Evolutionary conservation across 2,888 invertebrate genomes (phyloP).

Genomic region (Dasypolia templi): DNA sequence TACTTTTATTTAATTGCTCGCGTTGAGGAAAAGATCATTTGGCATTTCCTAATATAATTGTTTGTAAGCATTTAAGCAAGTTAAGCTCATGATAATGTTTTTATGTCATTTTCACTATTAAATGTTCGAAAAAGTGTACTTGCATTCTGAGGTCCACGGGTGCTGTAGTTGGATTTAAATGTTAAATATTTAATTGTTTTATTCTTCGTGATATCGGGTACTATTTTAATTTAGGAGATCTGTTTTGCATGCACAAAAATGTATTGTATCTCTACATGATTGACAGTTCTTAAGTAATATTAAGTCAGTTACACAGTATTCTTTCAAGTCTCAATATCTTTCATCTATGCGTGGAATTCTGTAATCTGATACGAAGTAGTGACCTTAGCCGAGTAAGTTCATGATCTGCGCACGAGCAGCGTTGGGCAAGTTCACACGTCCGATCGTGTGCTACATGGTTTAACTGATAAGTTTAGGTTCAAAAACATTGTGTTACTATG

Average conservation of each 20-base stretch:
- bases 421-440: conserved; percentile 59
- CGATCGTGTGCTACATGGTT: conserved; percentile 31
- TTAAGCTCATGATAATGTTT: conserved; percentile 1
- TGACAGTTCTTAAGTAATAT: conserved; percentile 34
- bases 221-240: not conserved
- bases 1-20: conserved; percentile 38
- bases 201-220: not conserved
- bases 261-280: not conserved
- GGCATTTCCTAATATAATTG: conserved; percentile 39
- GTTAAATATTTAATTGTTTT: too few species aligned
- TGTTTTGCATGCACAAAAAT: not conserved
- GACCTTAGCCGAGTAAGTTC: conserved; percentile 64
- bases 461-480: conserved; percentile 34
- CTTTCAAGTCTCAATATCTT: conserved; percentile 17
- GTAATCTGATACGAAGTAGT: conserved; percentile 57
- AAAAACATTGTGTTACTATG: conserved; percentile 12
- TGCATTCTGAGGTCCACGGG: too few species aligned
- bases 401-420: conserved; percentile 58
- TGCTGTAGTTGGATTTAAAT: not conserved
- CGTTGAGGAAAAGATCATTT: conserved; percentile 33
- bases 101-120: conserved; percentile 33
- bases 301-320: not conserved
- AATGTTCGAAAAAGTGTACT: conserved; percentile 5
- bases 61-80: conserved; percentile 9
- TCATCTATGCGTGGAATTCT: conserved; percentile 50